Evolutionary conservation across 2,113 vertebrate species (phyloP).

Genomic region (human (Homo sapiens)): DNA sequence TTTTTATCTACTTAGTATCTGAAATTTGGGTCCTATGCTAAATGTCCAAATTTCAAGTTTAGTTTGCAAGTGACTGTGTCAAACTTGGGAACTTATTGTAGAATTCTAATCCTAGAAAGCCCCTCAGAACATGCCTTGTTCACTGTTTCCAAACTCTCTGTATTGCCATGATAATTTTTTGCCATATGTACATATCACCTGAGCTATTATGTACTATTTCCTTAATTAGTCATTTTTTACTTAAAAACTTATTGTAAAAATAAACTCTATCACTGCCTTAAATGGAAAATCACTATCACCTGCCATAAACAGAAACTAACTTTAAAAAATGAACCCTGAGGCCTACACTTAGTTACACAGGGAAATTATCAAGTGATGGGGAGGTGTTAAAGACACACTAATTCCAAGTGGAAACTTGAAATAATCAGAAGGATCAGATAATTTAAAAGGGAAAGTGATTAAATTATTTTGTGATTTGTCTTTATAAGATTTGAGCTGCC

Average conservation of each 20-base stretch:
- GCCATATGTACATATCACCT: background rate
- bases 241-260: slow-evolving; percentile 15
- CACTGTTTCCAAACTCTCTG: background rate
- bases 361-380: background rate
- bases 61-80: background rate
- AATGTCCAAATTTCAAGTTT: background rate
- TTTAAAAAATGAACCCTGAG: background rate
- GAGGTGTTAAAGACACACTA: background rate
- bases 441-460: slow-evolving; percentile 10
- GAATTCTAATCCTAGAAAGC: background rate
- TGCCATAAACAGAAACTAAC: background rate
- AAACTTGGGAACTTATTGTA: background rate
- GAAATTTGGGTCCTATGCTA: background rate
- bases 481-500: background rate
- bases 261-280: background rate
- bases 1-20: slow-evolving; percentile 35
- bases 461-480: background rate
- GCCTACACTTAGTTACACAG: slow-evolving; percentile 1
- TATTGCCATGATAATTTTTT: background rate
- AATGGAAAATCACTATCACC: background rate
- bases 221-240: slow-evolving; percentile 23
- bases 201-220: background rate
- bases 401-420: background rate
- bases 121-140: background rate
- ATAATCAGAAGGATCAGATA: background rate